Evolutionary conservation across 2,888 invertebrate species (phyloP).

Genomic region (Caenorhabditis virilis): DNA sequence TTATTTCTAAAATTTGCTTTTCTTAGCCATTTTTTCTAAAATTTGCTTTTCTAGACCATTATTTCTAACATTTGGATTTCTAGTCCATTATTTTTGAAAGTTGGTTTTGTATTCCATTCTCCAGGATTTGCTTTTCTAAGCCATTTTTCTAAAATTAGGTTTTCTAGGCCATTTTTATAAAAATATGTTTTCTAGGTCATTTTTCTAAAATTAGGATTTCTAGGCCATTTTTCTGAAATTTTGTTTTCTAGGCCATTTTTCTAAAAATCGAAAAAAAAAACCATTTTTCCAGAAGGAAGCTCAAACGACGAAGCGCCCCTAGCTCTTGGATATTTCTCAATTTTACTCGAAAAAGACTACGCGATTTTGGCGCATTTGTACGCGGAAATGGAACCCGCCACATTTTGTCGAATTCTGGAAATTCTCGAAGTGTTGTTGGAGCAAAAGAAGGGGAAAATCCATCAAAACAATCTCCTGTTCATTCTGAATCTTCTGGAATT

Average conservation of each 20-base stretch:
- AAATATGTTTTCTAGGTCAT: not conserved
- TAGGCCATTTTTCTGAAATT: too few relatives aligned
- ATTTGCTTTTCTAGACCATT: too few relatives aligned
- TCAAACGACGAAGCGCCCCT: conserved; percentile 1
- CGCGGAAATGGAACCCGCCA: conserved; percentile 19
- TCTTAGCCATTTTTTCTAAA: too few relatives aligned
- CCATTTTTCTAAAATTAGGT: too few relatives aligned
- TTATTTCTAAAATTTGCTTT: too few relatives aligned
- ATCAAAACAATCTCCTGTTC: conserved; percentile 24
- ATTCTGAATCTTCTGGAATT: conserved; percentile 25
- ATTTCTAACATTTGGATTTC: too few relatives aligned
- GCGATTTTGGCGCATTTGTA: conserved; percentile 39
- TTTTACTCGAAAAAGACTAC: conserved; percentile 40
- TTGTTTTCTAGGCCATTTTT: too few relatives aligned
- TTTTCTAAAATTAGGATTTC: too few relatives aligned
- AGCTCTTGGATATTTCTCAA: conserved; percentile 34
- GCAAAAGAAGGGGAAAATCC: conserved; percentile 2
- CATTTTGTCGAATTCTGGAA: conserved; percentile 11
- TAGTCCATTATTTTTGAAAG: too few relatives aligned
- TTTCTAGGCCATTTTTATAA: not conserved
- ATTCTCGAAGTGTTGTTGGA: conserved; percentile 10
- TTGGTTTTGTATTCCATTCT: too few relatives aligned
- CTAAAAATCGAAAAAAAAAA: too few relatives aligned
- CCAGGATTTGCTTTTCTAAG: not conserved
- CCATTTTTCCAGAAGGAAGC: not conserved